phyloP scores from a whole-genome alignment of 30 jellyfish, hydroid and myxozoan species.

The Turritopsis rubra region DNA sequence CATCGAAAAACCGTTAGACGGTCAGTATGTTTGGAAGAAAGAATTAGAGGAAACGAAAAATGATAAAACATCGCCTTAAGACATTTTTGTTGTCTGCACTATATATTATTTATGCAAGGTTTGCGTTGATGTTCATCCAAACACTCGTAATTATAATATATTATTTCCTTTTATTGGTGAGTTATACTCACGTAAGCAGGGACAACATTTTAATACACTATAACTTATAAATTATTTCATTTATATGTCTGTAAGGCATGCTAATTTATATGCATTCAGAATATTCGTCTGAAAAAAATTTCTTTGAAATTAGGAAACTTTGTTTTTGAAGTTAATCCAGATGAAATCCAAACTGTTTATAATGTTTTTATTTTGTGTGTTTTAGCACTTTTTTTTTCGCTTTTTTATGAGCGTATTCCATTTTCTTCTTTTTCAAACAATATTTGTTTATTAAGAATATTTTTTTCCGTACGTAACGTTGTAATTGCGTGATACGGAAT shows the following conservation, averaged over 20 bases:
- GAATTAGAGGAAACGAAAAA: not conserved
- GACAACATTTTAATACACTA: not conserved
- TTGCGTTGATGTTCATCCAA: no score
- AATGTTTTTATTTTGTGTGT: not conserved
- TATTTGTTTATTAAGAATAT: no score
- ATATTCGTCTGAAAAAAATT: not conserved
- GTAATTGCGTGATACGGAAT: not conserved
- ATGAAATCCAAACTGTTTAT: not conserved
- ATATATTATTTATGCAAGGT: no score
- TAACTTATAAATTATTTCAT: not conserved
- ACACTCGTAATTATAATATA: no score
- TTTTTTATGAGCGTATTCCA: not conserved
- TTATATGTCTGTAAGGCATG: not conserved
- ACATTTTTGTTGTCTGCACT: no score
- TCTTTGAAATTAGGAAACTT: no score
- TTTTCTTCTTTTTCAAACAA: not conserved
- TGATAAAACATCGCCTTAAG: not conserved
- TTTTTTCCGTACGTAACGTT: not conserved
- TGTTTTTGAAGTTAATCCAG: not conserved
- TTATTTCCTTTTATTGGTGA: not conserved
- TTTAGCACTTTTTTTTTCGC: not conserved
- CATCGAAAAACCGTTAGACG: slow-evolving; percentile 26
- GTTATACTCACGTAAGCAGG: not conserved
- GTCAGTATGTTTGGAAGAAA: slow-evolving; percentile 27
- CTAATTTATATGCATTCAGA: not conserved